Percentiles rank a stretch among this genome's conserved stretches.
phyloP scores from a whole-genome alignment of 64 coral and sea anemone species.

The Cladopsammia gracilis region DNA sequence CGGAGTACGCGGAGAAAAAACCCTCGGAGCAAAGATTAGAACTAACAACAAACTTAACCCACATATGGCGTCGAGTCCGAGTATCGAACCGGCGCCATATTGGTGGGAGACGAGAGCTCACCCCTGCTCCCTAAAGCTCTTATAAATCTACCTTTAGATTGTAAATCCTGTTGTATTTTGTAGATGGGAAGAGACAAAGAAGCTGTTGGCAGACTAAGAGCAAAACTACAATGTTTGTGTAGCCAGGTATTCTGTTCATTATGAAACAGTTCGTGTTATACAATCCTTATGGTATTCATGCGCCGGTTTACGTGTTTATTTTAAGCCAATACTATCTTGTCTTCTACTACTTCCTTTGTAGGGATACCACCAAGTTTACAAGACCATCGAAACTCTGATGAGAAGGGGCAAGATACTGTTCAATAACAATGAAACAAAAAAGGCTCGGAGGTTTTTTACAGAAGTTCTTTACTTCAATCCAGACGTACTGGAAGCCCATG shows the following conservation, averaged over 20 bases:
- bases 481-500: background rate
- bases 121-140: too few relatives aligned
- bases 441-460: background rate
- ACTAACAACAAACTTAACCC: too few relatives aligned
- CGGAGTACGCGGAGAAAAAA: too few relatives aligned
- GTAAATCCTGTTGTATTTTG: background rate
- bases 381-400: background rate
- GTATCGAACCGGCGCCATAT: too few relatives aligned
- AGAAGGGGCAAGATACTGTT: background rate
- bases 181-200: conserved; percentile 12
- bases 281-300: too few relatives aligned
- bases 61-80: too few relatives aligned
- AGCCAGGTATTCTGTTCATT: background rate
- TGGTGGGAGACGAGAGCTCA: too few relatives aligned
- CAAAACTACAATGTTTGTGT: background rate
- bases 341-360: background rate
- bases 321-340: too few relatives aligned
- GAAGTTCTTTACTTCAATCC: background rate
- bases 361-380: conserved; percentile 2
- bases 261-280: background rate
- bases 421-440: background rate
- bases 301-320: too few relatives aligned
- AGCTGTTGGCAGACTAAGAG: background rate
- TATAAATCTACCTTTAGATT: background rate
- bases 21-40: too few relatives aligned